phyloP scores from a whole-genome alignment of 2,888 invertebrate genomes.

The Cybosia mesomella region DNA sequence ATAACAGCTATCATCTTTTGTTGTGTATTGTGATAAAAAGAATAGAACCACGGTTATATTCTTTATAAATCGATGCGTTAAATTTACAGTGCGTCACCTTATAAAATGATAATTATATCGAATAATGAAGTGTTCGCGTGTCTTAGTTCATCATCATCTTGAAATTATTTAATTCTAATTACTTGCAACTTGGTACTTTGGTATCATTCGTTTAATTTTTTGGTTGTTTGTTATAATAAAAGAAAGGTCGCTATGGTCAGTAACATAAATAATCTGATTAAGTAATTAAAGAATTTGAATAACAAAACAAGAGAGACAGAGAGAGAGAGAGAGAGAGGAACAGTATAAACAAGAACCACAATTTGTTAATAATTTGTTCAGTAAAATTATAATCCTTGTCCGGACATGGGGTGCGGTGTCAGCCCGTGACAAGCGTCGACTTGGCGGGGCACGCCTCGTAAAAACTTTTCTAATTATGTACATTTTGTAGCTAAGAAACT shows the following conservation, averaged over 20 bases:
- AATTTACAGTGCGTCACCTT: not conserved
- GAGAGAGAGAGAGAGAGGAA: conserved; percentile 26
- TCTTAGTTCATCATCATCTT: not conserved
- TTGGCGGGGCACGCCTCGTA: conserved; percentile 77
- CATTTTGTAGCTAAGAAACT: conserved; percentile 83
- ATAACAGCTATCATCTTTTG: no score
- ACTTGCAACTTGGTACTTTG: not conserved
- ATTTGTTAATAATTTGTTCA: conserved; percentile 81
- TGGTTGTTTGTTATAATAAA: no score
- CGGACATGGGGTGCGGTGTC: conserved; percentile 76
- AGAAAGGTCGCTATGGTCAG: no score
- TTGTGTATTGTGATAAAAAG: no score
- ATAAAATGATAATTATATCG: not conserved
- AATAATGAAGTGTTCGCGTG: not conserved
- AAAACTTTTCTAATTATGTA: conserved; percentile 87
- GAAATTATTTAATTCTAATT: not conserved
- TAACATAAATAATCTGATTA: conserved; percentile 7
- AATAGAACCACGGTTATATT: not conserved
- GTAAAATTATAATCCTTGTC: conserved; percentile 78
- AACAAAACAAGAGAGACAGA: conserved; percentile 46
- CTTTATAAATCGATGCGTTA: not conserved
- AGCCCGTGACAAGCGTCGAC: conserved; percentile 78
- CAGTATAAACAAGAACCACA: conserved; percentile 61
- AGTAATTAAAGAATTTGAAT: conserved; percentile 45
- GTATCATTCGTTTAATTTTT: no score